Conservation (phyloP, 2,888 invertebrate genomes). For the Campoplex capitator region DNA sequence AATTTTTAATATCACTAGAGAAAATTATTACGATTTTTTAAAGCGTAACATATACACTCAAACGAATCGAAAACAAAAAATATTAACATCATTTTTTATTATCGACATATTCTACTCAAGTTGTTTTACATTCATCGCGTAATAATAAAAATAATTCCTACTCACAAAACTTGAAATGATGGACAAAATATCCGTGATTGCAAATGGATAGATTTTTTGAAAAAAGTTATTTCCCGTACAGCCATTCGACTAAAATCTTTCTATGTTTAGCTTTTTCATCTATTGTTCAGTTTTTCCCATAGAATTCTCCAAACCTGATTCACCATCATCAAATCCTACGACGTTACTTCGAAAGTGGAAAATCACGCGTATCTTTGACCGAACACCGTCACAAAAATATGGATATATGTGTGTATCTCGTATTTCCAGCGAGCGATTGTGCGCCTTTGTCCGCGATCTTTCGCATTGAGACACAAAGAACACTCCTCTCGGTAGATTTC, state of each 20-base stretch:
- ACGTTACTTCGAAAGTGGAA: slow-evolving; percentile 50
- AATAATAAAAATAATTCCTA: too few species aligned
- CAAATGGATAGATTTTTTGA: not conserved
- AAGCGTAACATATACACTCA: too few species aligned
- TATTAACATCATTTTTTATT: too few species aligned
- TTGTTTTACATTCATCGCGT: too few species aligned
- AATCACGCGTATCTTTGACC: slow-evolving; percentile 39
- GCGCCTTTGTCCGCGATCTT: slow-evolving; percentile 60
- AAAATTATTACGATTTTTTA: not conserved
- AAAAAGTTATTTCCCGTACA: not conserved
- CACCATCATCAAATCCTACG: slow-evolving; percentile 53
- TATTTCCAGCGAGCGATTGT: slow-evolving; percentile 40
- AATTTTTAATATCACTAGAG: not conserved
- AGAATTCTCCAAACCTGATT: not conserved
- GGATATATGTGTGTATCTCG: slow-evolving; percentile 38
- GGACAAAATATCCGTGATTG: too few species aligned
- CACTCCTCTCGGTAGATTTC: slow-evolving; percentile 57
- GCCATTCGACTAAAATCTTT: not conserved
- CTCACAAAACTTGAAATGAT: too few species aligned
- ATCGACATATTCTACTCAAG: too few species aligned
- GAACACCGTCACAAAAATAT: not conserved
- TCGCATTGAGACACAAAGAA: slow-evolving; percentile 66
- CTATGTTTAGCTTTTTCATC: not conserved
- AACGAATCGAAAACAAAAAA: too few species aligned
- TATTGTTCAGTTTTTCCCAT: slow-evolving; percentile 24